Percentiles rank a stretch among this genome's conserved stretches.
Evolutionary conservation across 2,113 vertebrate species (phyloP).

Genomic region (Aspiorhynchus laticeps): DNA sequence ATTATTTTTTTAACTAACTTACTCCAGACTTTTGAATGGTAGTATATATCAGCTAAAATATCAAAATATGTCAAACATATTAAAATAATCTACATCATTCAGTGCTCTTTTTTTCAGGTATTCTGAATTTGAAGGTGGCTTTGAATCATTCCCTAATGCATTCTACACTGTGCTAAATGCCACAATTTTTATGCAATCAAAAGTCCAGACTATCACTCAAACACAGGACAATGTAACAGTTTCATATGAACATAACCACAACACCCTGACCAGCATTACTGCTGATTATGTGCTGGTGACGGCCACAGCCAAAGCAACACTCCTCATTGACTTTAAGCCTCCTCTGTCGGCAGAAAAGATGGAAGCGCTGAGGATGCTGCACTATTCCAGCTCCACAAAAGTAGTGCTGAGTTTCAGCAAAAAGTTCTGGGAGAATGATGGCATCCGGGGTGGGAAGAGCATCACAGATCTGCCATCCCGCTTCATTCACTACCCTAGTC

Average conservation of each 20-base stretch:
- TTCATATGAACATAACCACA: conserved; percentile 59
- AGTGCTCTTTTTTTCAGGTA: conserved; percentile 67
- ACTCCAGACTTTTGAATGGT: too few species aligned
- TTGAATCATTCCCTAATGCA: conserved; percentile 67
- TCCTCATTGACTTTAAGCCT: conserved; percentile 78
- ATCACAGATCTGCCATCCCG: conserved; percentile 79
- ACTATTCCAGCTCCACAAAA: conserved; percentile 79
- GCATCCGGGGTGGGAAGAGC: conserved; percentile 78
- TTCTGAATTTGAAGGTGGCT: conserved; percentile 73
- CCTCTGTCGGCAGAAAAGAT: conserved; percentile 72
- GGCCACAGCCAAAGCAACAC: conserved; percentile 75
- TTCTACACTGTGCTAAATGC: conserved; percentile 68
- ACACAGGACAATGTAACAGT: conserved; percentile 64
- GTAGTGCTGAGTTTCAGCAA: conserved; percentile 77
- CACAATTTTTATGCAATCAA: conserved; percentile 71
- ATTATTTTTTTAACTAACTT: too few species aligned
- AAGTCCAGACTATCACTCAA: conserved; percentile 70
- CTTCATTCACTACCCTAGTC: conserved; percentile 85
- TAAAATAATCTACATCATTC: background rate
- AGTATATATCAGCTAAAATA: background rate
- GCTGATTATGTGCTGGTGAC: conserved; percentile 78
- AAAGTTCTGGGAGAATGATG: conserved; percentile 82
- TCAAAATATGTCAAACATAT: background rate
- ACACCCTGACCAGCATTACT: conserved; percentile 52
- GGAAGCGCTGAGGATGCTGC: conserved; percentile 77